phyloP scores from a whole-genome alignment of 1,140 invertebrate species.

The Popillia japonica region DNA sequence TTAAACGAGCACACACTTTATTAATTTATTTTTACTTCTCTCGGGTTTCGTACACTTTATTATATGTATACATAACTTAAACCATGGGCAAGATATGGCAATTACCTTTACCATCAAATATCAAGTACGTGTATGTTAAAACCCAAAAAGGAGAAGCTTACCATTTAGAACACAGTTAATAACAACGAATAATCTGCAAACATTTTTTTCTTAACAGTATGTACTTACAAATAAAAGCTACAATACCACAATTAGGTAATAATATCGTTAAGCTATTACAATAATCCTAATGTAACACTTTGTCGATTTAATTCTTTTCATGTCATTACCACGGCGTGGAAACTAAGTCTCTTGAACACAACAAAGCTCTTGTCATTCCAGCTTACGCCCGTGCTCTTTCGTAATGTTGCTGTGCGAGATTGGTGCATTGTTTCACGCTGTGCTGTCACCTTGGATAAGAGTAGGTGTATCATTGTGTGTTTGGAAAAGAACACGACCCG shows the following conservation, averaged over 20 bases:
- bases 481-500: not conserved
- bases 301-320: not conserved
- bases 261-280: not conserved
- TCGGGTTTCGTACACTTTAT: not conserved
- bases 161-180: too few species aligned
- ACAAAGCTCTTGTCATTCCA: slow-evolving; percentile 1
- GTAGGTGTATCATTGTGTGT: not conserved
- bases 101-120: too few species aligned
- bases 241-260: not conserved
- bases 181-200: too few species aligned
- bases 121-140: too few species aligned
- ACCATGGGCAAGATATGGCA: too few species aligned
- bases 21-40: not conserved
- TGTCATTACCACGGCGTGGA: not conserved
- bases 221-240: not conserved
- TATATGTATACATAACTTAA: too few species aligned
- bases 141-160: too few species aligned
- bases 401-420: not conserved
- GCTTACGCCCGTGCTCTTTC: not conserved
- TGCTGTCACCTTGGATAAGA: not conserved
- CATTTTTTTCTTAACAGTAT: too few species aligned
- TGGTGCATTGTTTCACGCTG: not conserved
- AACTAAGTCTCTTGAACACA: not conserved
- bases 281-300: slow-evolving; percentile 1
- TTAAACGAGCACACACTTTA: not conserved